Base-by-base conservation (phyloP, 2,888 invertebrate genomes). In the Eustalomyia histrio region DNA sequence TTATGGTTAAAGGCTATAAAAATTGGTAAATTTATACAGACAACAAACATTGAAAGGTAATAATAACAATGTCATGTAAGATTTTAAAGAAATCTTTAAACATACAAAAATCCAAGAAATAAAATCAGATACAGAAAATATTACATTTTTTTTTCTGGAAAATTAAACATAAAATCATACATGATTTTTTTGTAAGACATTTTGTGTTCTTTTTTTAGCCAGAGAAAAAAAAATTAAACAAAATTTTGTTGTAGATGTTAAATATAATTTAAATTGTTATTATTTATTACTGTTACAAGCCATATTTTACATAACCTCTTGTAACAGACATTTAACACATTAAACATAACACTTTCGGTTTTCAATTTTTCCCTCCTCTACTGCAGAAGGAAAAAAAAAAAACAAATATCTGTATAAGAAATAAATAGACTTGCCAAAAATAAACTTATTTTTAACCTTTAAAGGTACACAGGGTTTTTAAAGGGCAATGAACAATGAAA, bases 321-420 rank as follows among this genome's bases (percentile, higher is more conserved):
- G 81, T 75, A 81, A 81, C 81, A 78, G 81, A 81, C 81, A 81
- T 81, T 78, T 81, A 81, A 81, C 81, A 81, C 81, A 81, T 81
- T 81, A 81, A 81, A 81, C 81, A 81, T 58, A 81, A 81, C 81
- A 81, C 81, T 80, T 76, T 76, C 65, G 57, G 61, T 72, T 80
- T 76, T 39, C 18, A 18, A 5, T 1, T 9, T 14, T 29, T 16
- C 57, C 16, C 24, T 29, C 57, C 78, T 72, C 39, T 65, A 73
- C 55, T 73, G 53, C 67, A 53, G 67, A 73, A 29, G n/a, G 33
- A 61, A 29, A 3, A 21, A 73, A 29, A 29, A 57, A 61, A 29
- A 3, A 21, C 4, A 29, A 6, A 7, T 29, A 29, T 6, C 1
- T 29, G 29, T 29, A 29, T 29, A 29, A 29, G 29, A 29, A 65